Percentiles rank a stretch among this genome's conserved stretches.
Evolutionary conservation across 2,113 vertebrate species (phyloP).

Genomic region (Zapornia atra): DNA sequence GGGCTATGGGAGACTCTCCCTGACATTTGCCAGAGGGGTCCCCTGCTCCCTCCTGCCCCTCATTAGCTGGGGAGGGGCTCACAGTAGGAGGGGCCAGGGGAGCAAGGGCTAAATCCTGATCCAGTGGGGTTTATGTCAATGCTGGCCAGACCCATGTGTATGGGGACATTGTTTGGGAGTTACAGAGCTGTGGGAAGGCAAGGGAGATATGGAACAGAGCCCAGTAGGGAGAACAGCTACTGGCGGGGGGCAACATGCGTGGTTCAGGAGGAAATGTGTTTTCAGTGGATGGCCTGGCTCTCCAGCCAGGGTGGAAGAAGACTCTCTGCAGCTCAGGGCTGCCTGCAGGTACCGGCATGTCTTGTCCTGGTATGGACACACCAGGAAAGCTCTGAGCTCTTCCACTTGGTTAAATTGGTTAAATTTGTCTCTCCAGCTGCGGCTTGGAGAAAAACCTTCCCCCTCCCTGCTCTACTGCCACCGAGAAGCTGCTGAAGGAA

Average conservation of each 20-base stretch:
- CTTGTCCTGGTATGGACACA: neutral
- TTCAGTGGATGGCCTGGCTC: neutral
- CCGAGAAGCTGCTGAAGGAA: constrained; percentile 60
- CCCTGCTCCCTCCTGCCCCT: neutral
- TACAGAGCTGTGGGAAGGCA: neutral
- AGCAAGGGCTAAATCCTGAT: neutral
- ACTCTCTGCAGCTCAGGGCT: neutral
- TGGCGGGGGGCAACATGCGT: neutral
- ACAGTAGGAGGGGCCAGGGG: neutral
- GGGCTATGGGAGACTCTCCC: neutral
- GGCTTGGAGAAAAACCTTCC: constrained; percentile 46
- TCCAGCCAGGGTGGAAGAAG: neutral
- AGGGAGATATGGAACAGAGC: neutral
- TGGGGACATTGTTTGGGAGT: neutral
- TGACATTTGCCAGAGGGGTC: neutral
- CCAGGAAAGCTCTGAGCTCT: neutral
- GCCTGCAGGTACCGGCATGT: neutral
- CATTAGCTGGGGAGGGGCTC: neutral
- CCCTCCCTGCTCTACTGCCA: neutral
- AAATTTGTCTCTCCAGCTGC: neutral
- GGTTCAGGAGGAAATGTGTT: neutral
- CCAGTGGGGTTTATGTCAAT: neutral
- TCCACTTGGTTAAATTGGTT: constrained; percentile 33
- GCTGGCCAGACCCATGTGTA: neutral
- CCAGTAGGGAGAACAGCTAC: neutral